Evolutionary conservation across 2,113 vertebrate species (phyloP), one percentile per base, ranked within the genome.

Genomic region (Toxotes jaculatrix): DNA sequence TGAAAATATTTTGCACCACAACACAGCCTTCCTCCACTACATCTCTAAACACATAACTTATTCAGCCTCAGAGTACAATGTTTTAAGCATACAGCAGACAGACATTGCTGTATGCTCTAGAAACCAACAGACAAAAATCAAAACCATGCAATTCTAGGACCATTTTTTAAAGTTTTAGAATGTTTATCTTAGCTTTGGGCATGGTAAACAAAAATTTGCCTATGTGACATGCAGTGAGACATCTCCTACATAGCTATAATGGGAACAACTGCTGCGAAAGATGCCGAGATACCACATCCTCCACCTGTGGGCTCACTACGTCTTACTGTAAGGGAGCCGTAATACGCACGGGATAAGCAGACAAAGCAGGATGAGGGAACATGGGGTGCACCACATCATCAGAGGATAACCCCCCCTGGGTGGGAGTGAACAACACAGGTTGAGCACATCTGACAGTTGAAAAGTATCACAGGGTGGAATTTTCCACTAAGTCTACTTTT

Each of bases 401-500:
- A 51, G 17, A 61, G 64, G 43, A 43, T n/a, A 65, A 74, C 12
- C 16, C 27, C 27, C n/a, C 8, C 11, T 57, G 63, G 3, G 0
- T 71, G 45, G 31, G n/a, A 40, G 40, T 45, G 36, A 47, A 45
- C 34, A 19, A 1, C 21, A 61, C 12, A 73, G 62, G 27, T 2
- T 5, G 49, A 77, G 49, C 49, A 55, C 47, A 55, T 56, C 49
- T 49, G 51, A 72, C 51, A 57, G 32, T 14, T 70, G 16, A 56
- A 79, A 27, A 47, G 61, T 40, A 55, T 62, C 19, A 2, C 9
- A 45, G 34, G 31, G 17, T 31, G 66, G 31, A 72, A 57, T 69
- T 76, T 74, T 77, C 59, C 56, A 68, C 49, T 12, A 62, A 75
- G 74, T 38, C 77, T 75, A 40, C 53, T 74, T 77, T 71, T 53